Conservation (phyloP, 2,888 invertebrate species). For the Lepas anatifera region DNA sequence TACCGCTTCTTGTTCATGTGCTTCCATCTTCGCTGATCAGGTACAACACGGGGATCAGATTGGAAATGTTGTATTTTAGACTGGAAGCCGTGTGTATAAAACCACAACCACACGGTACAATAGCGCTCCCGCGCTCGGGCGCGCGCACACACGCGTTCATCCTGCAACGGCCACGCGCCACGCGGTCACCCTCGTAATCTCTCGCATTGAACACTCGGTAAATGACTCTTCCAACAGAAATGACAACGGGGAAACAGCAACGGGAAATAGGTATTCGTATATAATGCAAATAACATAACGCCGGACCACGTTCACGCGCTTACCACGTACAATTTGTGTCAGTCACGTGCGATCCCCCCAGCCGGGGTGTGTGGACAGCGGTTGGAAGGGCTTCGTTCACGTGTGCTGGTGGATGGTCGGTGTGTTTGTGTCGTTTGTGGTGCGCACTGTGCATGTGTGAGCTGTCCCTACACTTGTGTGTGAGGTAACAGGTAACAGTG, state of each 20-base stretch:
- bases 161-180: not conserved
- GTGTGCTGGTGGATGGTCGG: too few species aligned
- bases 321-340: too few species aligned
- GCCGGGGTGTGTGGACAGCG: too few species aligned
- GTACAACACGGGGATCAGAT: not conserved
- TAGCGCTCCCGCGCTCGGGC: not conserved
- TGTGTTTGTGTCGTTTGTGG: too few species aligned
- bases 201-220: not conserved
- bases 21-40: too few species aligned
- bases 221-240: not conserved
- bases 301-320: too few species aligned
- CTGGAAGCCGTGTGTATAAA: constrained; percentile 6
- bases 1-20: too few species aligned
- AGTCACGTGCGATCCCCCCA: too few species aligned
- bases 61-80: constrained; percentile 13
- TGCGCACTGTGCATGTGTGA: too few species aligned
- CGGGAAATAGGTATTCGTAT: not conserved
- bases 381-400: too few species aligned
- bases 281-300: not conserved
- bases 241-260: not conserved
- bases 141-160: not conserved
- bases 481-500: not conserved
- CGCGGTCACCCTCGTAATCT: too few species aligned
- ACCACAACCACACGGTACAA: constrained; percentile 1
- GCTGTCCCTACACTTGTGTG: too few species aligned